Evolutionary conservation across 2,113 vertebrate species (phyloP), one percentile per base, ranked within the genome.

Genomic region (Podarcis raffonei): DNA sequence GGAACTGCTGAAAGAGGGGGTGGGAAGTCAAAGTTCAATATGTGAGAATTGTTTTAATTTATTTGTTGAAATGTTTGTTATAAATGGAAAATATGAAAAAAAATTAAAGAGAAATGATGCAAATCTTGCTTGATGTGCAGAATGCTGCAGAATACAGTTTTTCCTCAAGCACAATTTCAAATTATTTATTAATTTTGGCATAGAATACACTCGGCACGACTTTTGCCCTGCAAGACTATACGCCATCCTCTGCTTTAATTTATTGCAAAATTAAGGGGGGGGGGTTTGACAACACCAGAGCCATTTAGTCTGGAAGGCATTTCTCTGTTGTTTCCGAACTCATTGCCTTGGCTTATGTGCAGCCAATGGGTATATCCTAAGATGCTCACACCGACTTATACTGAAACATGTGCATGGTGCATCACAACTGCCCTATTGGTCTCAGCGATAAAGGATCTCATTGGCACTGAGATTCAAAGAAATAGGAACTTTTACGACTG

Each of bases 301-400:
- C 9, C 48, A 9, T 83, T 71, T 0, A 0, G 9, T 59, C 16
- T 37, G 23, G 9, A 9, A 39, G 1, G 25, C 0, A 42, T 0
- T 2, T 71, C 6, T 1, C 0, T 0, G 1, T n/a, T 18, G 48
- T 1, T 48, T 53, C 25, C 6, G 27, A 35, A 2, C 53, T 30
- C 37, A 4, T 76, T 66, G 25, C 42, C 82, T 53, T 25, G 13
- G 22, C 27, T 79, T 27, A 42, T 27, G 42, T 71, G 9, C 57
- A 83, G 71, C 27, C 16, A 11, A 7, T 4, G 62, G 32, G 62
- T 5, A 39, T n/a, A 59, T 27, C 66, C 30, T 74, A 65, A 37
- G 86, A 85, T 57, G 20, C 39, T 32, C 39, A n/a, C 25, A 12
- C 27, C 0, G 32, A 1, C 23, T 30, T 2, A 0, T 48, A 1